phyloP scores from a whole-genome alignment of 2,797 vertebrate genomes.

The Rhinatrema bivittatum region DNA sequence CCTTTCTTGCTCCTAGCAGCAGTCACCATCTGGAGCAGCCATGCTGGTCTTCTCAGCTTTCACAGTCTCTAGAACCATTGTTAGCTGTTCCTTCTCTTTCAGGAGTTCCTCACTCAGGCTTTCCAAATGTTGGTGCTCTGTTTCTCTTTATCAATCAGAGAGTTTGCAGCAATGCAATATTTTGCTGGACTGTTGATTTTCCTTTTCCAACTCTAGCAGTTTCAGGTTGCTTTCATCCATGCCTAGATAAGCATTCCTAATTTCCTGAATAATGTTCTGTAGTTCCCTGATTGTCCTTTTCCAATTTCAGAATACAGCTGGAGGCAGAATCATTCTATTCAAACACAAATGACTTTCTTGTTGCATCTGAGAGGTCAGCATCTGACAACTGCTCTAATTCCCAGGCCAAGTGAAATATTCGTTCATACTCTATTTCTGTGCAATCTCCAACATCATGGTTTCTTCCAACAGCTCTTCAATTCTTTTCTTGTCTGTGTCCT shows the following conservation, averaged over 20 bases:
- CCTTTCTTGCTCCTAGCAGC: too few relatives aligned
- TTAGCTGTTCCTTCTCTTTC: slow-evolving; percentile 79
- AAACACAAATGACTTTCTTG: slow-evolving; percentile 84
- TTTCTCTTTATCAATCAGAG: slow-evolving; percentile 83
- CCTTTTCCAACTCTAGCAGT: slow-evolving; percentile 73
- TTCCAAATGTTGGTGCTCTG: slow-evolving; percentile 89
- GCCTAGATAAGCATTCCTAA: slow-evolving; percentile 64
- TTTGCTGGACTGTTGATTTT: slow-evolving; percentile 81
- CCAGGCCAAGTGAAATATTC: slow-evolving; percentile 91
- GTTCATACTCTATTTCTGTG: slow-evolving; percentile 96
- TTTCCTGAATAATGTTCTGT: slow-evolving; percentile 76
- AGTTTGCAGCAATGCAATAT: slow-evolving; percentile 69
- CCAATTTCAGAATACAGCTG: slow-evolving; percentile 86
- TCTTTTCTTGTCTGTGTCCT: slow-evolving; percentile 80
- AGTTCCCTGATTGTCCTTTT: slow-evolving; percentile 94
- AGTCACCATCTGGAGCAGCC: too few relatives aligned
- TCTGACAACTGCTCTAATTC: slow-evolving; percentile 88
- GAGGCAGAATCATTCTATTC: slow-evolving; percentile 91
- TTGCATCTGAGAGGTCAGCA: slow-evolving; percentile 73
- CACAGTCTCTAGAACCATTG: slow-evolving; percentile 62
- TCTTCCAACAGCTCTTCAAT: slow-evolving; percentile 93
- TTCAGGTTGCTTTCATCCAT: slow-evolving; percentile 74
- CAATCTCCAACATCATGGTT: slow-evolving; percentile 91
- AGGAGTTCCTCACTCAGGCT: slow-evolving; percentile 81
- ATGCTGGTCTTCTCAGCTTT: slow-evolving; percentile 75